Evolutionary conservation across 30 jellyfish, hydroid and myxozoan species (phyloP).

Genomic region (Cassiopea xamachana): DNA sequence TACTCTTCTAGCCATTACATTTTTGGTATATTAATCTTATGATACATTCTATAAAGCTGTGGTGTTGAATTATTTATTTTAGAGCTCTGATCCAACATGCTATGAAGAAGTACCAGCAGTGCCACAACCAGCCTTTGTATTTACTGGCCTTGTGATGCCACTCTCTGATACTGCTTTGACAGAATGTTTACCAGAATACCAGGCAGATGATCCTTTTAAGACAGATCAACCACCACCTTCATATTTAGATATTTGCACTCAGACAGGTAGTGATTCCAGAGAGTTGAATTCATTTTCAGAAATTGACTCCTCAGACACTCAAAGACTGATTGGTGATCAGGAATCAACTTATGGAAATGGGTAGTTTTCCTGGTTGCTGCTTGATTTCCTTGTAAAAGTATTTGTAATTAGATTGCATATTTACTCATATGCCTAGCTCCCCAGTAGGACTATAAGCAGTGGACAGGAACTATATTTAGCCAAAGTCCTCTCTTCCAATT

Average conservation of each 20-base stretch:
- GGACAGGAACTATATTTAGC: no score
- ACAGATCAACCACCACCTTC: constrained; percentile 94
- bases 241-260: constrained; percentile 69
- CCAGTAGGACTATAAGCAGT: not conserved
- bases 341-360: constrained; percentile 36
- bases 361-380: not conserved
- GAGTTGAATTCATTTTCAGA: constrained; percentile 71
- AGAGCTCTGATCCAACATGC: constrained; percentile 76
- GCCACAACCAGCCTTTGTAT: constrained; percentile 98
- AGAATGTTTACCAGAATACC: constrained; percentile 92
- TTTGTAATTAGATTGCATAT: not conserved
- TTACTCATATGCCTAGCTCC: not conserved
- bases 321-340: constrained; percentile 68
- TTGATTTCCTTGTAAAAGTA: no score
- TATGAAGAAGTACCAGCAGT: constrained; percentile 98
- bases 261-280: constrained; percentile 1
- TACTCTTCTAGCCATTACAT: no score
- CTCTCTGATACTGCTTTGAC: constrained; percentile 76
- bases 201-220: constrained; percentile 94
- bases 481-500: no score
- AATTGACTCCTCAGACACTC: constrained; percentile 72
- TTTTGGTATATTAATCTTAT: no score
- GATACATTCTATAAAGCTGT: not conserved
- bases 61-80: not conserved
- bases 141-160: constrained; percentile 88